phyloP scores from a whole-genome alignment of 23 tunicate genomes.

The Trididemnum nubilum region DNA sequence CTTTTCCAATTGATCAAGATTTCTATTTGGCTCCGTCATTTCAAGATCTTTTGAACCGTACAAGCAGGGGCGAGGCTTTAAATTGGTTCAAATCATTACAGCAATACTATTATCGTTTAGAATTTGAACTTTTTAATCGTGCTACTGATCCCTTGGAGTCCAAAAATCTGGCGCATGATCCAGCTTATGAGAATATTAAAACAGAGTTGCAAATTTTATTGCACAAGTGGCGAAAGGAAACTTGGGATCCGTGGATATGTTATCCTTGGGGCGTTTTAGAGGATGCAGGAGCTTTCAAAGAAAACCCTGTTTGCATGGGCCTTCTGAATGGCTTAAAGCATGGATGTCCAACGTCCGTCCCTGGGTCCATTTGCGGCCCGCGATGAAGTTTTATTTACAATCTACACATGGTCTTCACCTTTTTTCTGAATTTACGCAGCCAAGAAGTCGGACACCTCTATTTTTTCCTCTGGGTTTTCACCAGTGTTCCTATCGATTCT shows the following conservation, averaged over 20 bases:
- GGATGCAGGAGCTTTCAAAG: constrained; percentile 68
- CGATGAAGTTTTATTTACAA: too few relatives aligned
- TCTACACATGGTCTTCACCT: too few relatives aligned
- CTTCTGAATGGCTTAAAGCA: constrained; percentile 43
- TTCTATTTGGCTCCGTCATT: constrained; percentile 79
- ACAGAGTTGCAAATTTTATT: constrained; percentile 6
- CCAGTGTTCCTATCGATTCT: too few relatives aligned
- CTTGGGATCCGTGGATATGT: constrained; percentile 85
- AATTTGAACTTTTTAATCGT: constrained; percentile 58
- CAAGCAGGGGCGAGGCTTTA: constrained; percentile 11
- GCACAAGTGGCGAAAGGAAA: constrained; percentile 49
- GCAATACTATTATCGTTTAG: constrained; percentile 70
- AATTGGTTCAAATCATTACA: constrained; percentile 83
- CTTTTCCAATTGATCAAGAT: constrained; percentile 89
- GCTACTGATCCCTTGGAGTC: constrained; percentile 52
- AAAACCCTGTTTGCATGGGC: constrained; percentile 66
- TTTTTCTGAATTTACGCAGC: too few relatives aligned
- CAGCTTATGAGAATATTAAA: constrained; percentile 8
- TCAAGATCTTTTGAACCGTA: constrained; percentile 78
- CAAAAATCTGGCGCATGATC: constrained; percentile 44
- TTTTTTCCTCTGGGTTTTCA: too few relatives aligned
- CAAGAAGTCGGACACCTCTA: too few relatives aligned
- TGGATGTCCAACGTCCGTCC: background rate
- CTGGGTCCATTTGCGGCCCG: too few relatives aligned
- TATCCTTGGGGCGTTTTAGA: constrained; percentile 76